phyloP scores from a whole-genome alignment of 2,797 vertebrate species.

The Dallia pectoralis region DNA sequence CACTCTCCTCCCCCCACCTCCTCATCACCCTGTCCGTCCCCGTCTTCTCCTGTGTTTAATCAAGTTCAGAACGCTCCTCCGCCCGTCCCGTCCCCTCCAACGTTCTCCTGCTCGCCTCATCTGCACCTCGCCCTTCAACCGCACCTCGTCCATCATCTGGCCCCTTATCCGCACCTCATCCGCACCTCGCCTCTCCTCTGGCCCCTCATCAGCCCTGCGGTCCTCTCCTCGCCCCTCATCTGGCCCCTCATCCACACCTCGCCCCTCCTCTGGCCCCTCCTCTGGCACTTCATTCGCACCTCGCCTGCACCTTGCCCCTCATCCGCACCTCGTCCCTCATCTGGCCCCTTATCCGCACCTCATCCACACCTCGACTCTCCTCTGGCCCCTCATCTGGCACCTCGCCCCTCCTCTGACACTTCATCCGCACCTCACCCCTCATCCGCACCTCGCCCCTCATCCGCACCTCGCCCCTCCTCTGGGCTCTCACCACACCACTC shows the following conservation, averaged over 20 bases:
- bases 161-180: conserved; percentile 29
- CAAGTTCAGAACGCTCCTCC: not conserved
- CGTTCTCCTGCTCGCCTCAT: too few relatives aligned
- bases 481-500: conserved; percentile 12
- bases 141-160: conserved; percentile 28
- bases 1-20: conserved; percentile 5
- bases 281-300: conserved; percentile 26
- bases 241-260: too few relatives aligned
- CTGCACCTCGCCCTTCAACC: not conserved
- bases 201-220: too few relatives aligned
- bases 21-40: conserved; percentile 13
- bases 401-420: conserved; percentile 30
- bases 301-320: too few relatives aligned
- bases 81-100: conserved; percentile 24
- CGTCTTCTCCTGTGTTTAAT: conserved; percentile 13
- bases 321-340: too few relatives aligned
- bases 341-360: too few relatives aligned
- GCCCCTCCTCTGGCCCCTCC: too few relatives aligned
- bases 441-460: conserved; percentile 9
- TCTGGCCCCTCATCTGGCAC: not conserved
- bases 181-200: conserved; percentile 11
- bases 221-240: too few relatives aligned
- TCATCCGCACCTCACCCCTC: too few relatives aligned
- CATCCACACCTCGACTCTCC: too few relatives aligned
- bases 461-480: conserved; percentile 12